phyloP scores from a whole-genome alignment of 1,140 invertebrate species.

The Eriosoma lanigerum region DNA sequence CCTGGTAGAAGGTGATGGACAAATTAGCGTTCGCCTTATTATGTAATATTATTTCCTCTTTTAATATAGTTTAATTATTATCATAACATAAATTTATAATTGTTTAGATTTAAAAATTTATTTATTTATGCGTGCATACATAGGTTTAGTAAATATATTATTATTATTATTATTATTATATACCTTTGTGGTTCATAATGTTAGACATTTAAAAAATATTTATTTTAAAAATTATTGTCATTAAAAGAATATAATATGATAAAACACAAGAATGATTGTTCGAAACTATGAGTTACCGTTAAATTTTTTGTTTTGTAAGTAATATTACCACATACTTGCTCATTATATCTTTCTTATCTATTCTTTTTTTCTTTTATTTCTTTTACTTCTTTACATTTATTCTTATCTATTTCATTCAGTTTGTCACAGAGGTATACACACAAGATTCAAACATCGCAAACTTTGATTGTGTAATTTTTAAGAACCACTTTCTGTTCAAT shows the following conservation, averaged over 20 bases:
- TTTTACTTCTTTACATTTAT: constrained; percentile 9
- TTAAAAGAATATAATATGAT: constrained; percentile 38
- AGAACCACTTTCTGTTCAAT: not conserved
- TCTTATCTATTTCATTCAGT: constrained; percentile 32
- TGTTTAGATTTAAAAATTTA: constrained; percentile 46
- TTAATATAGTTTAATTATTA: constrained; percentile 23
- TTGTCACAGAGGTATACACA: constrained; percentile 6
- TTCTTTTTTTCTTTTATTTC: constrained; percentile 9
- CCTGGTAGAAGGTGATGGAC: constrained; percentile 51
- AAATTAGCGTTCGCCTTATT: constrained; percentile 37
- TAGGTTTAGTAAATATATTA: constrained; percentile 42
- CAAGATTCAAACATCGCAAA: constrained; percentile 11
- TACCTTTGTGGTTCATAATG: constrained; percentile 52
- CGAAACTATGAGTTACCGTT: constrained; percentile 51
- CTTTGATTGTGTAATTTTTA: not conserved
- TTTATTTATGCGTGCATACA: constrained; percentile 49
- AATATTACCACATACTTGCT: constrained; percentile 50
- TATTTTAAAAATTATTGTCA: constrained; percentile 47
- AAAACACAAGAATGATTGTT: constrained; percentile 49
- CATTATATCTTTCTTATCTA: constrained; percentile 45
- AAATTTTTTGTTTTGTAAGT: constrained; percentile 34
- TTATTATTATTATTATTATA: constrained; percentile 47
- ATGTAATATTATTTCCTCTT: constrained; percentile 43
- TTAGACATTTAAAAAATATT: constrained; percentile 43
- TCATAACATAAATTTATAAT: constrained; percentile 39